phyloP scores from a whole-genome alignment of 2,888 invertebrate genomes.

The Lepidonotus clava region DNA sequence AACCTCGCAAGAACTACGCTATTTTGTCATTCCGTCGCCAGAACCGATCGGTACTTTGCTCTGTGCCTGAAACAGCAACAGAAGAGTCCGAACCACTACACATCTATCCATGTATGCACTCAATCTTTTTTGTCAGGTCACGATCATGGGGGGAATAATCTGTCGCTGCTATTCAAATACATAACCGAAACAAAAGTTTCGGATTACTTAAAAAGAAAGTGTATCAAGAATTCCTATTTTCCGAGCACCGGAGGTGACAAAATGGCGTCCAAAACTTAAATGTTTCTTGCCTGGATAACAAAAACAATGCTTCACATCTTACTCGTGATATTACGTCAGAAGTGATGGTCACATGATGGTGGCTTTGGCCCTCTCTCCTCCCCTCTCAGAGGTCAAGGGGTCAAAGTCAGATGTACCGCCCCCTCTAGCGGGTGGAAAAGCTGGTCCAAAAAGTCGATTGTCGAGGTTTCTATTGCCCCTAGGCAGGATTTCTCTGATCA shows the following conservation, averaged over 20 bases:
- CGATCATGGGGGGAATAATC: no score
- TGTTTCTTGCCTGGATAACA: conserved; percentile 33
- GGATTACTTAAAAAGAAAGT: no score
- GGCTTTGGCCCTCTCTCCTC: conserved; percentile 31
- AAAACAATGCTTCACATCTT: conserved; percentile 33
- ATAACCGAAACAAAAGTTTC: no score
- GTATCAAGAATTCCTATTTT: no score
- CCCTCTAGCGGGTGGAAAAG: not conserved
- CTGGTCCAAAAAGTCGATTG: not conserved
- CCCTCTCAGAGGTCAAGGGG: conserved; percentile 24
- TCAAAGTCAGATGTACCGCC: not conserved
- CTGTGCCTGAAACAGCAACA: no score
- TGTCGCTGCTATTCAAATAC: no score
- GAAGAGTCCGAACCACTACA: no score
- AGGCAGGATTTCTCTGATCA: not conserved
- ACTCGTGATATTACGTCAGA: conserved; percentile 44
- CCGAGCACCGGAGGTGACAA: not conserved
- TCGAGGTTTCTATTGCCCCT: not conserved
- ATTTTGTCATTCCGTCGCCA: conserved; percentile 36
- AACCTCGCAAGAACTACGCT: conserved; percentile 21
- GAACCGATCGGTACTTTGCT: no score
- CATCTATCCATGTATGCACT: no score
- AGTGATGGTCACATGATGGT: conserved; percentile 31
- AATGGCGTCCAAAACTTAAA: conserved; percentile 28
- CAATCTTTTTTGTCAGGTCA: no score